Base-by-base conservation (phyloP, 2,113 vertebrate species). In the Elachura formosa region DNA sequence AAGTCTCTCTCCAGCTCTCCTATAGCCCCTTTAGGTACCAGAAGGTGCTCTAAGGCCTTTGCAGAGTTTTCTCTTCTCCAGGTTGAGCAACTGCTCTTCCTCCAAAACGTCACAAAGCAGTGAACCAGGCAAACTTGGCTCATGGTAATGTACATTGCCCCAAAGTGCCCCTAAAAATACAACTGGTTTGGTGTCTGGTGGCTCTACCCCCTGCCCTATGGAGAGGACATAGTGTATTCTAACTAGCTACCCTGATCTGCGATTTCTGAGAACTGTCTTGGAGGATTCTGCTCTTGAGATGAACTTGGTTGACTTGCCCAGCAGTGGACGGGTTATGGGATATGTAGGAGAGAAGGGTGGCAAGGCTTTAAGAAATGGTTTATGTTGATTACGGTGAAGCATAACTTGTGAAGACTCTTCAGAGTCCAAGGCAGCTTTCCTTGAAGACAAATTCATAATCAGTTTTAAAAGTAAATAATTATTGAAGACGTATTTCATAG, bases 61-160 rank as follows among this genome's bases (percentile, higher is more conserved):
- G 25, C 17, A 29, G 29, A 25, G 2, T 28, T 29, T n/a, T 61
- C 22, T 49, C 11, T 63, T 54, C 12, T 21, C 15, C 6, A n/a
- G 23, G 43, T 19, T 74, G 59, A 59, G 14, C 29, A 66, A 21
- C 19, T 0, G 1, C 24, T 61, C 46, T n/a, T 72, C 20, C 52
- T 61, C 21, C 11, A 6, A 81, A 38, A 10, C n/a, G 67, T 78
- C 61, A 26, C 36, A 82, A 78, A 51, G 22, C 10, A 26, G 4
- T 4, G 8, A 20, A 24, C 36, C 31, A 48, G 28, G 33, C 11
- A 54, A 38, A 58, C 8, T 31, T 59, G 1, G 4, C 12, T 74
- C 14, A 31, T 28, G 41, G 11, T 33, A 69, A 58, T 5, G 3
- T 11, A 25, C 0, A 0, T 33, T 4, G 26, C 46, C 8, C 0